These are phyloP conservation scores for Apodemus speciosus DNA, from an alignment of 2,113 vertebrate species.

Conservation along the genomic window DNA sequence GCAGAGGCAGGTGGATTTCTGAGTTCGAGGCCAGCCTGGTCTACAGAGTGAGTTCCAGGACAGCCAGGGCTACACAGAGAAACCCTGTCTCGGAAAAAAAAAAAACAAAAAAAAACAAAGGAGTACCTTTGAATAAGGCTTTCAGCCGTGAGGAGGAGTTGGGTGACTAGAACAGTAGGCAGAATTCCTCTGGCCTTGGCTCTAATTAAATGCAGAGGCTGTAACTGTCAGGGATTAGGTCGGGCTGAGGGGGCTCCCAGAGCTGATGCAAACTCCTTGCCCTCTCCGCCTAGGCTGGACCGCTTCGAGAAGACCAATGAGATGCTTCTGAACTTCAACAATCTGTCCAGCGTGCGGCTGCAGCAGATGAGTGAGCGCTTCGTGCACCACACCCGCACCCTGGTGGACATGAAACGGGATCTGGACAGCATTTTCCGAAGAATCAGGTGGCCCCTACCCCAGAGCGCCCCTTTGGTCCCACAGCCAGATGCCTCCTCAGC, in stretches of 20 bases:
- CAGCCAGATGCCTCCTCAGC: background rate
- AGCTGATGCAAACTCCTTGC: background rate
- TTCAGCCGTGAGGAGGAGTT: background rate
- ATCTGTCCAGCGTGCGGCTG: conserved; percentile 92
- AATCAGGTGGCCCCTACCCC: conserved; percentile 82
- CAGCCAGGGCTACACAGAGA: too few relatives aligned
- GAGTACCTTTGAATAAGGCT: background rate
- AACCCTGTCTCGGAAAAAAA: too few relatives aligned
- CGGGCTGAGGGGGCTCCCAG: background rate
- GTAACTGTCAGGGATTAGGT: background rate
- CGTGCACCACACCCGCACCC: conserved; percentile 92
- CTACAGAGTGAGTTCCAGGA: too few relatives aligned
- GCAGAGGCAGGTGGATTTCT: too few relatives aligned
- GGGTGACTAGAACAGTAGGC: background rate
- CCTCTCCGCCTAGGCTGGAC: conserved; percentile 89
- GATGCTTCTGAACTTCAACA: conserved; percentile 99
- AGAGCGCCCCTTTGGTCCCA: background rate
- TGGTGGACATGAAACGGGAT: conserved; percentile 98
- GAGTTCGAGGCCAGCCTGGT: too few relatives aligned
- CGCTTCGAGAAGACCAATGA: conserved; percentile 99
- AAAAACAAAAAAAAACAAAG: too few relatives aligned
- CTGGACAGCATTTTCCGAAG: conserved; percentile 96
- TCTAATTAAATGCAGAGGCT: background rate
- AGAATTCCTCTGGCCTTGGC: background rate
- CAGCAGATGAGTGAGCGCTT: conserved; percentile 98